These are phyloP conservation scores for Habroteleia sp. DNA, from an alignment of 2,888 invertebrate genomes.

Conservation along the genomic window DNA sequence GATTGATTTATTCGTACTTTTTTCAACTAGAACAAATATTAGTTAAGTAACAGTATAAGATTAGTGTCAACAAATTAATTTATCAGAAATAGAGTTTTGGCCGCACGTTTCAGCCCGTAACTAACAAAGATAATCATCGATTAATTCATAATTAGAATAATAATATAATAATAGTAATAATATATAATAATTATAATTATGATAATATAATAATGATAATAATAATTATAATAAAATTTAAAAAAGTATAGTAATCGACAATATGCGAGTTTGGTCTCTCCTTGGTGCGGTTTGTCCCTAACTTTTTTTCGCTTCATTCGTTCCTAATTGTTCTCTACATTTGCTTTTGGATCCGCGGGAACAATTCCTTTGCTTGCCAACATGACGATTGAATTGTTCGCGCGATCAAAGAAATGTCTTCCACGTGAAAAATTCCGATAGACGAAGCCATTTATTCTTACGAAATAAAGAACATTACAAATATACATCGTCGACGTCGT, in stretches of 20 bases:
- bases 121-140: constrained; percentile 57
- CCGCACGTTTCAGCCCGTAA: constrained; percentile 43
- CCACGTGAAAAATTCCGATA: constrained; percentile 5
- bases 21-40: constrained; percentile 60
- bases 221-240: constrained; percentile 57
- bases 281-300: constrained; percentile 77
- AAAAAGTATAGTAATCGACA: constrained; percentile 67
- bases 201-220: constrained; percentile 15
- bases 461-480: constrained; percentile 34
- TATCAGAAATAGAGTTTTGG: constrained; percentile 47
- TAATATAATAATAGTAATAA: constrained; percentile 40
- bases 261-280: constrained; percentile 79
- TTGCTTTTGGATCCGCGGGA: constrained; percentile 6
- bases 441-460: constrained; percentile 17
- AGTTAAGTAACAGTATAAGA: constrained; percentile 63
- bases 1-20: constrained; percentile 51
- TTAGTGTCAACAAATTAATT: constrained; percentile 63
- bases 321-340: not conserved
- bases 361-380: constrained; percentile 2
- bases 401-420: constrained; percentile 7
- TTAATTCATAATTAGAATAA: constrained; percentile 40
- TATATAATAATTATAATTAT: constrained; percentile 47
- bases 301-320: constrained; percentile 63
- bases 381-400: constrained; percentile 4
- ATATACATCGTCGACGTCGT: constrained; percentile 37